Conservation (phyloP, 2,113 vertebrate genomes). For the Columba livia region DNA sequence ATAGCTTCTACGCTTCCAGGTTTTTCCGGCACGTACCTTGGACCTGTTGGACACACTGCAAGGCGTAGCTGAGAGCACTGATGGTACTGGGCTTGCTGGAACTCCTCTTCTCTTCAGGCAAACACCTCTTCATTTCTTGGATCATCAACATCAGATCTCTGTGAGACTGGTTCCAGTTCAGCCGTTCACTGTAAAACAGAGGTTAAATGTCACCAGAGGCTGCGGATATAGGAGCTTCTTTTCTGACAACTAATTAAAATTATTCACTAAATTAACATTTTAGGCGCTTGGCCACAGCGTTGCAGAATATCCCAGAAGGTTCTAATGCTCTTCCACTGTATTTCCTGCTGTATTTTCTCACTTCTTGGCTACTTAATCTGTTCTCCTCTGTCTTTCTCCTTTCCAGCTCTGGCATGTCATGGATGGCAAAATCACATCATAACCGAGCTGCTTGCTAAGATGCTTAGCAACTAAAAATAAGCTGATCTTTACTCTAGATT, state of each 20-base stretch:
- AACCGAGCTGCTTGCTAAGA: background rate
- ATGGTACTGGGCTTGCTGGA: constrained; percentile 84
- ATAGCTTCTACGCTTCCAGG: background rate
- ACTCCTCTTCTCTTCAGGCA: constrained; percentile 78
- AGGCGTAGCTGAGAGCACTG: constrained; percentile 85
- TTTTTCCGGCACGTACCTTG: constrained; percentile 75
- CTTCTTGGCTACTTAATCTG: background rate
- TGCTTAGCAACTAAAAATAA: background rate
- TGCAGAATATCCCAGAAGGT: background rate
- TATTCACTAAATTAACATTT: background rate
- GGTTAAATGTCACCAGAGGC: background rate
- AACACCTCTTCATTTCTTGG: constrained; percentile 87
- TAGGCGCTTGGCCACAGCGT: background rate
- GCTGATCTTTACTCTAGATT: background rate
- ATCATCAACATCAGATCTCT: constrained; percentile 80
- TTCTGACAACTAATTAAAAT: background rate
- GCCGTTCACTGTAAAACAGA: constrained; percentile 26
- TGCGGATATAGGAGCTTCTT: background rate
- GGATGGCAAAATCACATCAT: background rate
- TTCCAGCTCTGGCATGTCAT: background rate
- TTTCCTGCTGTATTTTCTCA: background rate
- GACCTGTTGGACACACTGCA: constrained; percentile 86
- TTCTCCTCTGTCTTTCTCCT: background rate
- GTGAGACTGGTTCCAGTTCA: constrained; percentile 70
- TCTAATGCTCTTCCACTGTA: background rate